A percentile compares a stretch with the other conserved stretches of the same genome.
phyloP scores from a whole-genome alignment of 92 coral and sea anemone species.

The Actinostola sp. region DNA sequence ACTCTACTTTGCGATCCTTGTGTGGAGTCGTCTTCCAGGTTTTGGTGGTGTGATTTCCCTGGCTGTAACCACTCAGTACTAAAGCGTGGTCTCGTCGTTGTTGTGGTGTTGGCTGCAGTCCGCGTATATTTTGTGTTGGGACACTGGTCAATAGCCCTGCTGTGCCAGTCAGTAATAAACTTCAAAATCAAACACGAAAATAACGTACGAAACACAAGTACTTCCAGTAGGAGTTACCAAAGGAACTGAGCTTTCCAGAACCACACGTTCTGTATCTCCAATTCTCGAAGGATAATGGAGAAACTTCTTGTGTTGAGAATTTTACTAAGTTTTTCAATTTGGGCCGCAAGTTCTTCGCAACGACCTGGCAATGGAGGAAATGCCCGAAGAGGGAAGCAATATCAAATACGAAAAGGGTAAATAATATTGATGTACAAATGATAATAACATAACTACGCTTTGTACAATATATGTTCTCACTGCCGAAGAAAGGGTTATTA shows the following conservation, averaged over 20 bases:
- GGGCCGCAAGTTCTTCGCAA: constrained; percentile 20
- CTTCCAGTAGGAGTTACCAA: not conserved
- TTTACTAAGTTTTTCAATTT: constrained; percentile 10
- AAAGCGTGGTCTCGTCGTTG: too few species aligned
- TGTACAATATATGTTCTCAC: not conserved
- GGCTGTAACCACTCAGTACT: not conserved
- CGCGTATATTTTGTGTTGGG: not conserved
- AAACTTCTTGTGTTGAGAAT: constrained; percentile 9
- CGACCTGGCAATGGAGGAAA: constrained; percentile 14
- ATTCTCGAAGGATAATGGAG: not conserved
- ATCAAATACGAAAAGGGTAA: constrained; percentile 57
- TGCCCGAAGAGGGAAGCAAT: constrained; percentile 19
- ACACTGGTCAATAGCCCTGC: not conserved
- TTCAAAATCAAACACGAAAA: not conserved
- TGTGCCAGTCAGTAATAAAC: constrained; percentile 4
- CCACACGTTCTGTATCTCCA: not conserved
- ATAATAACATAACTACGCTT: not conserved
- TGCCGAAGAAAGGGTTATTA: not conserved
- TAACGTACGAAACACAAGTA: not conserved
- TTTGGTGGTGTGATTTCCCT: constrained; percentile 2
- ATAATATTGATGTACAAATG: not conserved
- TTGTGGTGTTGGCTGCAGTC: too few species aligned
- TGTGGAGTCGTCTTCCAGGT: constrained; percentile 9
- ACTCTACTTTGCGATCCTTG: constrained; percentile 5
- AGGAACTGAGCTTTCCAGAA: not conserved